Evolutionary conservation across 2,888 invertebrate genomes (phyloP), one percentile per base, ranked within the genome.

Genomic region (Orthosia incerta): DNA sequence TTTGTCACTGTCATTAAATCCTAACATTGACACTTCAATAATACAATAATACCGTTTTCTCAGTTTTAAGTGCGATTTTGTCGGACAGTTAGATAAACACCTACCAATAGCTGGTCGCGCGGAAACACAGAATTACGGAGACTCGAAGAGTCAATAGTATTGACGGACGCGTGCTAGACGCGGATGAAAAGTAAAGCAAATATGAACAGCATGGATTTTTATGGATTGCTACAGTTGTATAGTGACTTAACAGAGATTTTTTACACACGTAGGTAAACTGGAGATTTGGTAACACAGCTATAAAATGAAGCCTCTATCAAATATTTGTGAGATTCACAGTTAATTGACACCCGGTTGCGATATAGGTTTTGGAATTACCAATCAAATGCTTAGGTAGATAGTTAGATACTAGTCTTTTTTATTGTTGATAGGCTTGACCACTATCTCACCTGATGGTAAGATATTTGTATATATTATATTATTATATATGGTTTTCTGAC

Each of bases 81-180:
- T 92, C 90, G 88, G 85, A 91, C 93, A 92, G 94, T 93, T 93
- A 94, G 79, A 77, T 89, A 93, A 93, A 95, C 91, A 92, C 86
- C 90, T 90, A 89, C 90, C 90, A 91, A 89, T 91, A 88, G 85
- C 87, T 81, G 83, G 88, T 78, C 68, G 87, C 86, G 81, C 87
- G 89, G 91, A 92, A 92, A 91, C 90, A 90, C 85, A 85, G 91
- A 89, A 90, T 91, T 90, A 91, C 87, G 87, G 85, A 90, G 87
- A 83, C 89, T 89, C 87, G 88, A 85, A 90, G 86, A 83, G 90
- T 89, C 87, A 87, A 87, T 39, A 86, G 59, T 79, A 86, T 86
- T 80, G 87, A 81, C 84, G 76, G 87, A 81, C 84, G 76, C 84
- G 88, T 87, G 89, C 83, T 72, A 83, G 71, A 73, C 57, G 67